These are phyloP conservation scores for Orcinus orca DNA, from an alignment of 2,113 vertebrate species.

Conservation along the genomic window DNA sequence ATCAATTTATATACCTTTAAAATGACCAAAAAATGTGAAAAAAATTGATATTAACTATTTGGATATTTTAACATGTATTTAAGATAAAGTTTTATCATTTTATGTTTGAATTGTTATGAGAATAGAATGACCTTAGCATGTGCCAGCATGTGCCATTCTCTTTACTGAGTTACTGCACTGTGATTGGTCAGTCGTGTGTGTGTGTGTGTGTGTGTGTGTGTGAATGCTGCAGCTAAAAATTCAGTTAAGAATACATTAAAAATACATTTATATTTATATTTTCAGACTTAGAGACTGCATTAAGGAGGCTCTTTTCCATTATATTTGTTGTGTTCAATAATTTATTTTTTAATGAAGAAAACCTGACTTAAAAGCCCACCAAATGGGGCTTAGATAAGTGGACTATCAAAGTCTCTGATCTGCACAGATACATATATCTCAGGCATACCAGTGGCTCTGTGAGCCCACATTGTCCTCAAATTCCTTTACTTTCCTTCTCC, in stretches of 20 bases:
- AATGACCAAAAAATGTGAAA: neutral
- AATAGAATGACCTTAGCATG: slow-evolving; percentile 68
- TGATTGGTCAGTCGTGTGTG: slow-evolving; percentile 69
- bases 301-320: neutral
- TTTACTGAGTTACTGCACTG: slow-evolving; percentile 74
- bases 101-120: slow-evolving; percentile 74
- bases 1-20: neutral
- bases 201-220: neutral
- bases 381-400: neutral
- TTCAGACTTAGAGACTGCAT: neutral
- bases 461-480: neutral
- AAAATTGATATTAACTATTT: neutral
- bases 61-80: slow-evolving; percentile 21
- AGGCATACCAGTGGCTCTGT: neutral
- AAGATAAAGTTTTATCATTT: slow-evolving; percentile 69
- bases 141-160: slow-evolving; percentile 23
- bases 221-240: slow-evolving; percentile 53
- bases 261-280: slow-evolving; percentile 67
- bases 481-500: neutral
- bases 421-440: neutral
- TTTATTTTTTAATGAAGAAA: slow-evolving; percentile 43
- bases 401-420: neutral
- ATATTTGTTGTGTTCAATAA: neutral
- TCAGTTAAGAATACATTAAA: slow-evolving; percentile 31
- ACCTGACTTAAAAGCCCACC: neutral